Conservation (phyloP, 64 coral and sea anemone genomes). For the Trachythela sp. region DNA sequence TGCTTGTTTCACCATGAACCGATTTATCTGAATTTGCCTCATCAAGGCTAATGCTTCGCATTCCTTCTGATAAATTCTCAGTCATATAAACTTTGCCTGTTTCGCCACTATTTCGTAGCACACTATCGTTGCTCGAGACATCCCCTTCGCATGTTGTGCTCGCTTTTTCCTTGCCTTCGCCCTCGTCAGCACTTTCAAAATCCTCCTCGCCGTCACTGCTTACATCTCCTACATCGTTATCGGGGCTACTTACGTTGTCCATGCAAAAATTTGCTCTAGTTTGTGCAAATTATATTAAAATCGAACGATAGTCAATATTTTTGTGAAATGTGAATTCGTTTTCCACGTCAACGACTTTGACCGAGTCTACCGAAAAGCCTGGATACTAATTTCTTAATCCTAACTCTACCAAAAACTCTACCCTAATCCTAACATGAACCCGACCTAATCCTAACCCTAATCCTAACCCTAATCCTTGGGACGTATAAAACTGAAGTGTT, state of each 20-base stretch:
- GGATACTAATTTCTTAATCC: too few relatives aligned
- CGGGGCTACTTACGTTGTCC: constrained; percentile 18
- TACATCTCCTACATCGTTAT: constrained; percentile 1
- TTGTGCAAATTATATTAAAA: too few relatives aligned
- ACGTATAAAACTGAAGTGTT: too few relatives aligned
- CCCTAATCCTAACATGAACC: too few relatives aligned
- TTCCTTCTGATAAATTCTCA: background rate
- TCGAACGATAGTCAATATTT: too few relatives aligned
- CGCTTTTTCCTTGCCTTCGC: constrained; percentile 51
- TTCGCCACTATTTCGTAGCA: background rate
- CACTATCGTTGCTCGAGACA: background rate
- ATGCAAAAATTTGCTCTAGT: background rate
- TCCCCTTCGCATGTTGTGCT: background rate
- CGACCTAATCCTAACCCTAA: too few relatives aligned
- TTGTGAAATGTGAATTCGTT: too few relatives aligned
- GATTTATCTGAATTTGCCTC: background rate
- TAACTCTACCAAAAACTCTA: too few relatives aligned
- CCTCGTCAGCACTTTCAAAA: constrained; percentile 98
- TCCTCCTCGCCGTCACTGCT: constrained; percentile 88
- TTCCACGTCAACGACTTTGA: too few relatives aligned
- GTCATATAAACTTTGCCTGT: background rate
- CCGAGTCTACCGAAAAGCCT: too few relatives aligned
- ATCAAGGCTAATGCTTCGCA: background rate
- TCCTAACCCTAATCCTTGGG: too few relatives aligned
- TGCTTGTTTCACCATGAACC: background rate